Conservation (phyloP, 2,113 vertebrate genomes). For the Panthera uncia region DNA sequence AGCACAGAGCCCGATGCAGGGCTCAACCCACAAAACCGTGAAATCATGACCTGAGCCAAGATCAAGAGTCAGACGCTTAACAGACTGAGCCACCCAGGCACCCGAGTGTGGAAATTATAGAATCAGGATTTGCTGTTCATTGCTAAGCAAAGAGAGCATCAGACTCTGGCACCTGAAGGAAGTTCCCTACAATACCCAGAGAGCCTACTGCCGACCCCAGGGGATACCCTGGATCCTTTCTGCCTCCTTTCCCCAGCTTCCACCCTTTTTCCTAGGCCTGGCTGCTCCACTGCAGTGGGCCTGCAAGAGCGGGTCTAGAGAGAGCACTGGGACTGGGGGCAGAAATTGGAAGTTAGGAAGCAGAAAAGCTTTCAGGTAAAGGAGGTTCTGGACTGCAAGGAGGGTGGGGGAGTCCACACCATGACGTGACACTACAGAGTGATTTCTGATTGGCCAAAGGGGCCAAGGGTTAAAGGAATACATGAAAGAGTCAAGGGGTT, state of each 20-base stretch:
- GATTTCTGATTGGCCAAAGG: neutral
- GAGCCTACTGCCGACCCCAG: neutral
- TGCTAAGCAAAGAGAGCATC: neutral
- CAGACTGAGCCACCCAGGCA: too few species aligned
- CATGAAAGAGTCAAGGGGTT: neutral
- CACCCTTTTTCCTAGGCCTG: neutral
- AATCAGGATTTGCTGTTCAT: neutral
- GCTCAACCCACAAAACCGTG: too few species aligned
- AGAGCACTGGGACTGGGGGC: neutral
- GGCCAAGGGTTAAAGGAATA: neutral
- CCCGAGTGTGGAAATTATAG: neutral
- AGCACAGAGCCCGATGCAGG: too few species aligned
- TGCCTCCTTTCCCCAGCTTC: neutral
- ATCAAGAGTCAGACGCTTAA: too few species aligned
- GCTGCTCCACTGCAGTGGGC: neutral
- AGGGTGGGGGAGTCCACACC: neutral
- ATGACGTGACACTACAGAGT: neutral
- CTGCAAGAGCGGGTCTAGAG: neutral
- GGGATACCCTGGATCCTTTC: neutral
- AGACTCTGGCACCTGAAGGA: neutral
- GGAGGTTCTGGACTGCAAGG: neutral
- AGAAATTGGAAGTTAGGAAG: neutral
- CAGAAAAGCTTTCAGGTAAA: neutral
- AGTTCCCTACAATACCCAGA: neutral
- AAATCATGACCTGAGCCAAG: too few species aligned